Percentiles rank a stretch among this genome's conserved stretches.
Evolutionary conservation across 2,113 vertebrate species (phyloP).

Genomic region (Chloropsis cyanopogon): DNA sequence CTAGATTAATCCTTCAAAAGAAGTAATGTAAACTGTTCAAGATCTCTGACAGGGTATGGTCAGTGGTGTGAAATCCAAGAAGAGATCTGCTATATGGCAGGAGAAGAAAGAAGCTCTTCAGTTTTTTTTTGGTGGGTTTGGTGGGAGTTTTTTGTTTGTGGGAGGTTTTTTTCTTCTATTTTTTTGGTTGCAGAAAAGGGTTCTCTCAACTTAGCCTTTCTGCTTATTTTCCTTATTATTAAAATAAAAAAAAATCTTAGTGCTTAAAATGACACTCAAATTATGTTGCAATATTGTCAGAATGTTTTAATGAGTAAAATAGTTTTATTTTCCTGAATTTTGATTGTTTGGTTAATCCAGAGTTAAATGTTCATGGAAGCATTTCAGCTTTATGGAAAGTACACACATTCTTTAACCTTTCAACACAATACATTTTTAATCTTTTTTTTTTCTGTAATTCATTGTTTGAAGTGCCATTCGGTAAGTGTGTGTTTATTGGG

Average conservation of each 20-base stretch:
- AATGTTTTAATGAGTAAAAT: neutral
- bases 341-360: neutral
- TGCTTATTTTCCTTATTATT: neutral
- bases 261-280: neutral
- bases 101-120: slow-evolving; percentile 45
- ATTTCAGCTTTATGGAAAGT: neutral
- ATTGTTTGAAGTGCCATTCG: neutral
- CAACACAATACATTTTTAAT: neutral
- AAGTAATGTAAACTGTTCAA: slow-evolving; percentile 34
- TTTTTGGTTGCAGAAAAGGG: neutral
- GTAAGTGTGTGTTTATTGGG: neutral
- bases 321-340: neutral
- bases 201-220: neutral
- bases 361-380: neutral
- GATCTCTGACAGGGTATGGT: slow-evolving; percentile 30
- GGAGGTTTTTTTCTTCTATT: neutral
- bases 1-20: slow-evolving; percentile 51
- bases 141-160: neutral
- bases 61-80: slow-evolving; percentile 38
- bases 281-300: neutral
- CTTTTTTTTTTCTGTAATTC: neutral
- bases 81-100: slow-evolving; percentile 36
- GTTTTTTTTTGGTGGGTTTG: neutral
- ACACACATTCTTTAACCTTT: neutral
- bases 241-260: neutral